These are phyloP conservation scores for Lasius fuliginosus DNA, from an alignment of 2,888 invertebrate genomes.

Conservation along the genomic window DNA sequence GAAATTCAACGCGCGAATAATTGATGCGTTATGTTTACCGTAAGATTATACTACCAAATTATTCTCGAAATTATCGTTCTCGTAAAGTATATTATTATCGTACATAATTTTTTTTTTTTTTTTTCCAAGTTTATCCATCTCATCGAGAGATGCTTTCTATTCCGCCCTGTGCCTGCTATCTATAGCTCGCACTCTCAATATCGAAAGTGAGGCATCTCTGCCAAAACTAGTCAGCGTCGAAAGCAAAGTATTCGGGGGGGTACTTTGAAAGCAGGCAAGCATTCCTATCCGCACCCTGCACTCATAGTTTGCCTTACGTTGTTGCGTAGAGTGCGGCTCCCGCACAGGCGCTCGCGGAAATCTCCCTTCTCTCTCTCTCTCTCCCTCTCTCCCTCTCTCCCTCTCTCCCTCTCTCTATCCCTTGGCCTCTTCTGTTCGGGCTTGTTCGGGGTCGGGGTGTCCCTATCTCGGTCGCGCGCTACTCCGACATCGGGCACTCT, in stretches of 20 bases:
- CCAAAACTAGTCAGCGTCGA: not conserved
- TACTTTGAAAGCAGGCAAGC: not conserved
- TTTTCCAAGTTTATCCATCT: not conserved
- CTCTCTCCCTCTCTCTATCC: conserved; percentile 1
- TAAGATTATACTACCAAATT: conserved; percentile 1
- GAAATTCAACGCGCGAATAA: not conserved
- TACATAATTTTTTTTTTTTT: not conserved
- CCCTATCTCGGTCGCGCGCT: conserved; percentile 38
- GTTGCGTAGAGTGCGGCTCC: conserved; percentile 40
- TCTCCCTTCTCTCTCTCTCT: not conserved
- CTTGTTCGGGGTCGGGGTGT: conserved; percentile 28
- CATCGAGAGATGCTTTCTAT: not conserved
- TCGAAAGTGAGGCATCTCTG: not conserved
- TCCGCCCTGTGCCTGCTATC: not conserved
- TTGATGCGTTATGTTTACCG: not conserved
- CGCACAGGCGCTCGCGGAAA: conserved; percentile 47
- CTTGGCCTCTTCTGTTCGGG: conserved; percentile 25
- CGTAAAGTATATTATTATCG: not conserved
- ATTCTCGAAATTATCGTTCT: not conserved
- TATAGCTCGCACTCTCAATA: not conserved
- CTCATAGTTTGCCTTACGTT: conserved; percentile 34
- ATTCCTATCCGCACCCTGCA: not conserved
- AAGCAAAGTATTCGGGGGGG: not conserved
- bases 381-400: not conserved
- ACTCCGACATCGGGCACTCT: conserved; percentile 47